phyloP scores from a whole-genome alignment of 2,113 vertebrate species.

The Apus apus region DNA sequence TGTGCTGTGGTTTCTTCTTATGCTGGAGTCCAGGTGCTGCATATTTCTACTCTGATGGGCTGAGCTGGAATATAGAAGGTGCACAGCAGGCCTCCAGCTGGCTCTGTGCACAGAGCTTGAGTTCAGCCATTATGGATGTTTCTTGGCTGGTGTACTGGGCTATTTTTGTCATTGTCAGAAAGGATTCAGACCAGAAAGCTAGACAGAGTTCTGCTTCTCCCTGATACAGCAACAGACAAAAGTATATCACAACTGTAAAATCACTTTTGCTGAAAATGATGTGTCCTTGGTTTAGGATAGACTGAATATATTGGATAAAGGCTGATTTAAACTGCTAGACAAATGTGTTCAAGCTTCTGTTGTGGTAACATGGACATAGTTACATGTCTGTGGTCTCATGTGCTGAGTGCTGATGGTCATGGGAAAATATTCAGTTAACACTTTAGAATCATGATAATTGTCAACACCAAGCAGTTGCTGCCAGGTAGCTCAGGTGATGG shows the following conservation, averaged over 20 bases:
- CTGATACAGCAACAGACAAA: background rate
- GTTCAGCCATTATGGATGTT: background rate
- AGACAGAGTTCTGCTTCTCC: background rate
- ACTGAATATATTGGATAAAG: background rate
- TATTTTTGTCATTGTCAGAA: slow-evolving; percentile 28
- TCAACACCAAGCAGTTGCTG: background rate
- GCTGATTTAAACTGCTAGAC: background rate
- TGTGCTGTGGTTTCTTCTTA: background rate
- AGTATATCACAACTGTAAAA: background rate
- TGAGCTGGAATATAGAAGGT: background rate
- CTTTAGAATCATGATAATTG: background rate
- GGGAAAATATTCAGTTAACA: background rate
- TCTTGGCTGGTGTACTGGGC: background rate
- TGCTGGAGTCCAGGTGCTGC: background rate
- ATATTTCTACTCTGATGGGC: background rate
- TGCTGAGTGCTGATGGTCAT: background rate
- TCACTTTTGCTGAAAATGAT: background rate
- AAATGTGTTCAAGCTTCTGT: background rate
- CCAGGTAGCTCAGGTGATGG: background rate
- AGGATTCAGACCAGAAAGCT: background rate
- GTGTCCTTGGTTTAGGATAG: fast-evolving
- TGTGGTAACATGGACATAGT: background rate
- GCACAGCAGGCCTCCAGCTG: background rate
- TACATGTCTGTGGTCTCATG: fast-evolving
- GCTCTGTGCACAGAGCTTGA: background rate